Conservation (phyloP, 2,797 vertebrate species). For the Ceryle rudis region DNA sequence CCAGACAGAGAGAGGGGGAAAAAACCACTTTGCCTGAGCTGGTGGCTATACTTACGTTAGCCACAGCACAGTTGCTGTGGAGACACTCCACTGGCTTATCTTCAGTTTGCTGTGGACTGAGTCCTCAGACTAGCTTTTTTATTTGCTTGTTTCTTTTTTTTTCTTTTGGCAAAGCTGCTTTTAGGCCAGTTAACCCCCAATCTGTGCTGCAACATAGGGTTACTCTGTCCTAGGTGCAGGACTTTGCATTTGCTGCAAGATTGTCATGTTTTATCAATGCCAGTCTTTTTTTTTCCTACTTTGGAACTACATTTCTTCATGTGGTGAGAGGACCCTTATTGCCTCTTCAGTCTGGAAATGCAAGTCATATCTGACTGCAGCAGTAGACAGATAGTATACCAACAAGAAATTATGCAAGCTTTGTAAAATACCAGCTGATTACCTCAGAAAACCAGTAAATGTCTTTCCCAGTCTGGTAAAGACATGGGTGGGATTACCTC, state of each 20-base stretch:
- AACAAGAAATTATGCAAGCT: not conserved
- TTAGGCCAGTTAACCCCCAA: not conserved
- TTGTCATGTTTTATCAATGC: not conserved
- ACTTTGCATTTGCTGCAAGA: not conserved
- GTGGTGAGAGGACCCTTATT: not conserved
- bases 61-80: not conserved
- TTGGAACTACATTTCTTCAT: not conserved
- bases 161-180: not conserved
- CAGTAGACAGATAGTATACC: not conserved
- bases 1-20: not conserved
- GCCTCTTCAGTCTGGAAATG: not conserved
- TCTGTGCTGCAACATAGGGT: not conserved
- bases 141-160: fast-evolving
- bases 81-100: not conserved
- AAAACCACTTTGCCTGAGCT: not conserved
- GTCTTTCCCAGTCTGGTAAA: not conserved
- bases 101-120: not conserved
- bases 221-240: not conserved
- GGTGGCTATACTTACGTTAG: not conserved
- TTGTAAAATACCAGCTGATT: not conserved
- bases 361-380: not conserved
- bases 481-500: not conserved
- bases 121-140: not conserved
- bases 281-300: not conserved
- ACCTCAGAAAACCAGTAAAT: not conserved